phyloP scores from a whole-genome alignment of 2,888 invertebrate species.

The Clostera curtula region DNA sequence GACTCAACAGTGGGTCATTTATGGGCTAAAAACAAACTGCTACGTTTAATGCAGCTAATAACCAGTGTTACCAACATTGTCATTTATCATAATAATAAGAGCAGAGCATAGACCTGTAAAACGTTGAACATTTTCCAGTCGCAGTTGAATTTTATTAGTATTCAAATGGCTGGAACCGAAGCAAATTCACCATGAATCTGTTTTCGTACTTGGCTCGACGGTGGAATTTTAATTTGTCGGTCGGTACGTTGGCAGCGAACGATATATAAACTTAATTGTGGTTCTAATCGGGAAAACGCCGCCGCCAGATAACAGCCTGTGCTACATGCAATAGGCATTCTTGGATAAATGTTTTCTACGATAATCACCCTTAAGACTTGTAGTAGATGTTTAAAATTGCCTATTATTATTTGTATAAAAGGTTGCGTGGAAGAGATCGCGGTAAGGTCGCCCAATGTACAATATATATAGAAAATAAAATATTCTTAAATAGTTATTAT shows the following conservation, averaged over 20 bases:
- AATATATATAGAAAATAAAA: too few species aligned
- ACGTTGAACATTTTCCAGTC: too few species aligned
- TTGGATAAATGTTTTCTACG: not conserved
- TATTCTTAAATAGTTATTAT: too few species aligned
- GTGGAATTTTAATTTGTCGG: slow-evolving; percentile 28
- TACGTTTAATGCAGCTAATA: slow-evolving; percentile 17
- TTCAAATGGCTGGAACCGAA: slow-evolving; percentile 47
- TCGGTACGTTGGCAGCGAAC: slow-evolving; percentile 3
- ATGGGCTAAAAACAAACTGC: too few species aligned
- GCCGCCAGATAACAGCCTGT: not conserved
- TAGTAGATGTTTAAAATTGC: not conserved
- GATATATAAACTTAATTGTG: slow-evolving; percentile 7
- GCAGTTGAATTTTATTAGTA: too few species aligned
- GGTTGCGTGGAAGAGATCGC: too few species aligned
- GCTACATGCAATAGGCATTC: not conserved
- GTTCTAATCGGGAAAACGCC: slow-evolving; percentile 6
- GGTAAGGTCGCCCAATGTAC: too few species aligned
- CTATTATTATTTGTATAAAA: too few species aligned
- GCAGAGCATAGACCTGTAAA: too few species aligned
- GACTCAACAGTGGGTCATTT: too few species aligned
- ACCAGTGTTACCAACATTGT: slow-evolving; percentile 7
- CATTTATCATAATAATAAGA: too few species aligned
- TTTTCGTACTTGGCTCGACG: slow-evolving; percentile 28
- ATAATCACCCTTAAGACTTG: not conserved
- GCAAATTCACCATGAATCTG: slow-evolving; percentile 31